Evolutionary conservation across 2,888 invertebrate genomes (phyloP), one percentile per base, ranked within the genome.

Genomic region (Holacanthella duospinosa): DNA sequence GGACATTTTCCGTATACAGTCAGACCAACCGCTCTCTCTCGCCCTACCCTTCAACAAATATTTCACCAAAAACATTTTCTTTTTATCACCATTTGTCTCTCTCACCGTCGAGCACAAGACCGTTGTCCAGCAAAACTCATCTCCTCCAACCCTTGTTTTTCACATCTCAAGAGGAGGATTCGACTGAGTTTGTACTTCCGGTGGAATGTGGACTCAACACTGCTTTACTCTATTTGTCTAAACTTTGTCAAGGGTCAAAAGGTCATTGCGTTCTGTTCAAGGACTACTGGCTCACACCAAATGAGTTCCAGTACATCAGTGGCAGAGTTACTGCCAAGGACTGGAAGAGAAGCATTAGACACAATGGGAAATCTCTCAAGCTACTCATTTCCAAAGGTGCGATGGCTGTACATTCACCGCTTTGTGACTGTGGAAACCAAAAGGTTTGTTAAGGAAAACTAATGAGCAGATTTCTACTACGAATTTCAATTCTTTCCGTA

Each of bases 261-360:
- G 79, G 79, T n/a, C 76, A 77, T n/a, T 80, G 79, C 69, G 77
- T 79, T 62, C 69, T 75, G 19, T 78, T 75, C 68, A 75, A 77
- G 62, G 75, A 75, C 28, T 71, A 75, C 43, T 79, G 79, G 78
- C 73, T 78, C 54, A 80, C 79, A 1, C 80, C 80, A 2, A 80
- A 80, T 73, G 78, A 79, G 72, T 80, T 80, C 68, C 80, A 80
- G 71, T 75, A 75, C 61, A 75, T 79, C 44, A 78, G 79, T 73
- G 79, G 79, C n/a, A 69, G 79, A 56, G 78, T 79, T 71, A 78
- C 78, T 43, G 79, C 80, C 59, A 79, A 80, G 72, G 79, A 79
- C 70, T 78, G 78, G 78, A 78, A 79, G 70, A 65, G 78, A 9
- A 68, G 67, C 26, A 66, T 66, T 64, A 74, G 79, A 48, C 80